Base-by-base conservation (phyloP, 2,888 invertebrate genomes). In the Ophion obscuratus region DNA sequence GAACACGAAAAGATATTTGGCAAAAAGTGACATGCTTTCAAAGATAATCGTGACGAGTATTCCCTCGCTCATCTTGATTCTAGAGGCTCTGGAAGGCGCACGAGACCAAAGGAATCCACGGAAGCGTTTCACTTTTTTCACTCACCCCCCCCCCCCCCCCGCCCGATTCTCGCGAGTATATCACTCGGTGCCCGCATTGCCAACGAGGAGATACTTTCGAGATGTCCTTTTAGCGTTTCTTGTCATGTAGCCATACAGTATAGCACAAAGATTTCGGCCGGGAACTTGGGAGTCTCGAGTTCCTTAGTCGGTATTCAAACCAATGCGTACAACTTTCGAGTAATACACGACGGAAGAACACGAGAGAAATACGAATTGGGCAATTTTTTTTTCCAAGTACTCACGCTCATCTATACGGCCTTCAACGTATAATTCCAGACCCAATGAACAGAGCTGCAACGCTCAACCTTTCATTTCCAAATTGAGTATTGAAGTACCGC, bases 61-160 rank as follows among this genome's bases (percentile, higher is more conserved):
- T 74, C 74, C 74, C 73, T 73, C 71, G 36, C 70, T 75, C 66
- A 70, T 71, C 75, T 70, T 24, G 47, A 75, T 73, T 79, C 67
- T 76, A 71, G 17, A 68, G 57, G 59, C 40, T 71, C 64, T 59
- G 59, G 7, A n/a, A 40, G 20, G 64, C 31, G 67, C 77, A 71
- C 75, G 62, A 74, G 79, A 64, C 27, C 75, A 66, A 74, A 76
- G 64, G n/a, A 71, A 79, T 67, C 53, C 64, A 71, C 77, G 76
- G 67, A 66, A 78, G 57, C 64, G 82, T 85, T 85, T 85, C 85
- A 85, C 85, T 85, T 85, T 83, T 83, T 84, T 84, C 84, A 31
- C 73, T 73, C 83, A 14, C 74, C 47, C 27, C 31, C 14, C 68
- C 61, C 64, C 20, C 62, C 64, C 74, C 64, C 64, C 70, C 76